A percentile compares a stretch with the other conserved stretches of the same genome.
Evolutionary conservation across 2,797 vertebrate genomes (phyloP).

Genomic region (Clarias fuscus): DNA sequence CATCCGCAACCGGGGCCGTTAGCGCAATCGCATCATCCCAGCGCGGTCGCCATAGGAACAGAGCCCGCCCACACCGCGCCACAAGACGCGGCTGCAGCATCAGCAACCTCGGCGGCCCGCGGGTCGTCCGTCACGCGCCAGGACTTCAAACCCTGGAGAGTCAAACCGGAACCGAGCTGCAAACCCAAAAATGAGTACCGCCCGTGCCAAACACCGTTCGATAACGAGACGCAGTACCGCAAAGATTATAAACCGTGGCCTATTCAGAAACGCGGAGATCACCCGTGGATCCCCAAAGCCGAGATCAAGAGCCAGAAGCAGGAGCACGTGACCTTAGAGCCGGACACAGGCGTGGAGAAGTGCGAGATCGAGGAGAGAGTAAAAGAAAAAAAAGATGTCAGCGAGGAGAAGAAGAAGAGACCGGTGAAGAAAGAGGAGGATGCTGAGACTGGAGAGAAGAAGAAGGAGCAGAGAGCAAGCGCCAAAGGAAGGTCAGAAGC

Average conservation of each 20-base stretch:
- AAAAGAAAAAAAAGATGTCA: conserved; percentile 69
- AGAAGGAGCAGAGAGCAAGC: conserved; percentile 65
- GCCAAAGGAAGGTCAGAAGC: conserved; percentile 81
- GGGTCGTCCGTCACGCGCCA: conserved; percentile 91
- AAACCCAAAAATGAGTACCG: conserved; percentile 90
- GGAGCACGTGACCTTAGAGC: conserved; percentile 63
- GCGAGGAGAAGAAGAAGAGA: conserved; percentile 45
- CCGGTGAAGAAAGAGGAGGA: conserved; percentile 65
- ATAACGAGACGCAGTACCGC: conserved; percentile 90
- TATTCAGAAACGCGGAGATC: conserved; percentile 88
- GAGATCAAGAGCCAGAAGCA: conserved; percentile 59
- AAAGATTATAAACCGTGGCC: conserved; percentile 98
- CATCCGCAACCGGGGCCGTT: conserved; percentile 70
- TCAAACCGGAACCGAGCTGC: conserved; percentile 90
- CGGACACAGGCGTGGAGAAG: conserved; percentile 77
- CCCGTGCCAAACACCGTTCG: conserved; percentile 84
- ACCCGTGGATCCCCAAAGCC: conserved; percentile 94
- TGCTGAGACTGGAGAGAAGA: conserved; percentile 62
- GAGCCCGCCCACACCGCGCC: conserved; percentile 76
- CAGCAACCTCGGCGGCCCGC: conserved; percentile 59
- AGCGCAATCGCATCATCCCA: conserved; percentile 30
- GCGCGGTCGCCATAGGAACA: conserved; percentile 78
- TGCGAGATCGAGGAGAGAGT: conserved; percentile 76
- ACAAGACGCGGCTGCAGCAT: conserved; percentile 63
- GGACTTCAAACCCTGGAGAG: conserved; percentile 93